A percentile compares a stretch with the other conserved stretches of the same genome.
Conservation (phyloP, 2,113 vertebrate genomes). For the Microcebus jonahi region DNA sequence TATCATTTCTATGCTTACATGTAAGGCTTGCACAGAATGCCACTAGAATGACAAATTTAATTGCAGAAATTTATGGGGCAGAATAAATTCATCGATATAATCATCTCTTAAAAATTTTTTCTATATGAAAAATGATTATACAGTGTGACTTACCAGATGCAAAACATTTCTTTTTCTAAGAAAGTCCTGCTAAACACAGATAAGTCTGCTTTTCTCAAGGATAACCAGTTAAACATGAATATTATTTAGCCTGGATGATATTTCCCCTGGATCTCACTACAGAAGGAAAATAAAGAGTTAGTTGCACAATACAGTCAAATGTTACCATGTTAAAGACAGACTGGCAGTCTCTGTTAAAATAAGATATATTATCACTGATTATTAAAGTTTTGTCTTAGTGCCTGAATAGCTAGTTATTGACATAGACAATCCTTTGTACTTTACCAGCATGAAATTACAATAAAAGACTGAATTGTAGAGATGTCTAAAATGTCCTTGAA, state of each 20-base stretch:
- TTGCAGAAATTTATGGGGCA: conserved; percentile 36
- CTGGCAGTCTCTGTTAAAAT: conserved; percentile 67
- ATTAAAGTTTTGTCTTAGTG: conserved; percentile 75
- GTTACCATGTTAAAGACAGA: conserved; percentile 39
- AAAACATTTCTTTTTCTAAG: conserved; percentile 3
- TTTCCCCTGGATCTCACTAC: background rate
- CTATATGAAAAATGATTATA: conserved; percentile 51
- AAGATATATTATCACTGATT: conserved; percentile 64
- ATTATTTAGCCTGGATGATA: conserved; percentile 39
- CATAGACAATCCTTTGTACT: conserved; percentile 73
- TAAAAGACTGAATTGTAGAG: conserved; percentile 72
- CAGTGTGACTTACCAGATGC: background rate
- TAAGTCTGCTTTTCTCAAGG: conserved; percentile 43
- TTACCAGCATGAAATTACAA: conserved; percentile 79
- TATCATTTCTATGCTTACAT: background rate
- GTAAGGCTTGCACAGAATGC: background rate
- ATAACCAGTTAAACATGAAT: conserved; percentile 35
- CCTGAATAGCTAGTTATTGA: conserved; percentile 78
- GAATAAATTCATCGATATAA: background rate
- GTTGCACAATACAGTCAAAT: conserved; percentile 44
- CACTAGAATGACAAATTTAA: background rate
- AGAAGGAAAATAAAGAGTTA: background rate
- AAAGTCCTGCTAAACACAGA: conserved; percentile 21
- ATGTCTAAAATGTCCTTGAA: conserved; percentile 82
- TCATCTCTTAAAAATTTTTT: conserved; percentile 44